phyloP scores from a whole-genome alignment of 2,888 invertebrate species.

The Heteropelma amictum region DNA sequence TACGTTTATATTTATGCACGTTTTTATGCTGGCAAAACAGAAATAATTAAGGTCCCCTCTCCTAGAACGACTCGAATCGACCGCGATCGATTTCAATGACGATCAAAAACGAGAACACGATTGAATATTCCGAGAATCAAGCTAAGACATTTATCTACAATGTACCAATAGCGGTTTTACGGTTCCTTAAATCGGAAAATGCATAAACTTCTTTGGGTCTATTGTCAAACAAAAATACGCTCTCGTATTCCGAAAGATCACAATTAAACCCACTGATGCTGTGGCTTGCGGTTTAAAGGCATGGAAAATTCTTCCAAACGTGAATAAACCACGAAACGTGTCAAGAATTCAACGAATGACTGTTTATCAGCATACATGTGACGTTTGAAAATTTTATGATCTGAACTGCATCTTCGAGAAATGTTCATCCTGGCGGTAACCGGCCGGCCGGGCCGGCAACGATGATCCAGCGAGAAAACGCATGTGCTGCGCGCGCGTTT shows the following conservation, averaged over 20 bases:
- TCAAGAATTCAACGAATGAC: slow-evolving; percentile 20
- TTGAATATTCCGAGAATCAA: background rate
- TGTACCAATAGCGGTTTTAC: no score
- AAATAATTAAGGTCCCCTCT: background rate
- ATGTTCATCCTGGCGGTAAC: slow-evolving; percentile 53
- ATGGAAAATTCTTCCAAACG: background rate
- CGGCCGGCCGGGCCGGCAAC: slow-evolving; percentile 20
- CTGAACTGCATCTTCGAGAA: no score
- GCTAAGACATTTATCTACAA: no score
- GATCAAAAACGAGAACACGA: no score
- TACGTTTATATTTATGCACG: background rate
- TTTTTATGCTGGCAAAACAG: slow-evolving; percentile 7
- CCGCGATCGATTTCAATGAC: no score
- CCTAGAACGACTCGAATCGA: slow-evolving; percentile 3
- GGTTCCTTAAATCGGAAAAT: no score
- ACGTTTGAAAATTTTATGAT: no score
- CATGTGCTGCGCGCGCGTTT: slow-evolving; percentile 18
- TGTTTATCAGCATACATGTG: no score
- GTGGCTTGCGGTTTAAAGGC: slow-evolving; percentile 4
- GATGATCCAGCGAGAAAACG: slow-evolving; percentile 10
- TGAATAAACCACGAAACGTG: slow-evolving; percentile 20
- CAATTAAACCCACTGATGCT: background rate
- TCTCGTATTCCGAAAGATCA: slow-evolving; percentile 25
- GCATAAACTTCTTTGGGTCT: background rate
- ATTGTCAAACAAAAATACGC: background rate